phyloP scores from a whole-genome alignment of 1,140 invertebrate species.

The Drosophila malerkotliana region DNA sequence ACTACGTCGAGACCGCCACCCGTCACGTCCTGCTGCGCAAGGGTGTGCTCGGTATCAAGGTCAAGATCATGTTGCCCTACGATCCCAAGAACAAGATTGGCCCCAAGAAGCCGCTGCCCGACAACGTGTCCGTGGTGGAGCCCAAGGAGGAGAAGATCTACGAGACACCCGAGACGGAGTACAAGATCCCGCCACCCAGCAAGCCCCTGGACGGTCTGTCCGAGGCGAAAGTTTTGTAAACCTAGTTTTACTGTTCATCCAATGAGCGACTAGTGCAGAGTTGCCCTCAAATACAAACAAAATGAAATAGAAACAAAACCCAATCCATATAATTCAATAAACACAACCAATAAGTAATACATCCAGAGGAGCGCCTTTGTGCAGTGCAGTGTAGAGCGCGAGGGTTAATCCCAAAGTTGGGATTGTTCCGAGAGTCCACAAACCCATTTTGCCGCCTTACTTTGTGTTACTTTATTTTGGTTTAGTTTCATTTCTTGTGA shows the following conservation, averaged over 20 bases:
- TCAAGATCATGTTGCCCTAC: conserved; percentile 99
- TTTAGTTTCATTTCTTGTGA: conserved; percentile 57
- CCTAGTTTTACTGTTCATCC: conserved; percentile 76
- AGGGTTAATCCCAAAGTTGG: conserved; percentile 33
- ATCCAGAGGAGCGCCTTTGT: conserved; percentile 39
- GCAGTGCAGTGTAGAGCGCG: conserved; percentile 53
- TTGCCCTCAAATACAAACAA: conserved; percentile 66
- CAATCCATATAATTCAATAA: conserved; percentile 58
- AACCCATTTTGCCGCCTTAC: conserved; percentile 48
- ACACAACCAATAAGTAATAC: conserved; percentile 51
- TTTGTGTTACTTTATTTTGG: conserved; percentile 4
- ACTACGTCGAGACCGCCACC: conserved; percentile 99
- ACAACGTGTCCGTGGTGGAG: conserved; percentile 97
- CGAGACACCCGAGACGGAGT: conserved; percentile 83
- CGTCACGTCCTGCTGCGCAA: conserved; percentile 98
- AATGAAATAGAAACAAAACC: conserved; percentile 55
- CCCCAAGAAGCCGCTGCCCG: conserved; percentile 98
- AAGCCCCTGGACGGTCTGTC: conserved; percentile 77
- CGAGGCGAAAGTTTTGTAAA: conserved; percentile 81
- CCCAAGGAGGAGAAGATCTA: conserved; percentile 93
- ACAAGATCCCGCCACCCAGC: conserved; percentile 81
- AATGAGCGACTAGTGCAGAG: conserved; percentile 52
- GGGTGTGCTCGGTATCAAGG: conserved; percentile 96
- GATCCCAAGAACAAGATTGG: conserved; percentile 98
- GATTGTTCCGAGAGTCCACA: conserved; percentile 8